Evolutionary conservation across 2,888 invertebrate species (phyloP).

Genomic region (Nezara viridula): DNA sequence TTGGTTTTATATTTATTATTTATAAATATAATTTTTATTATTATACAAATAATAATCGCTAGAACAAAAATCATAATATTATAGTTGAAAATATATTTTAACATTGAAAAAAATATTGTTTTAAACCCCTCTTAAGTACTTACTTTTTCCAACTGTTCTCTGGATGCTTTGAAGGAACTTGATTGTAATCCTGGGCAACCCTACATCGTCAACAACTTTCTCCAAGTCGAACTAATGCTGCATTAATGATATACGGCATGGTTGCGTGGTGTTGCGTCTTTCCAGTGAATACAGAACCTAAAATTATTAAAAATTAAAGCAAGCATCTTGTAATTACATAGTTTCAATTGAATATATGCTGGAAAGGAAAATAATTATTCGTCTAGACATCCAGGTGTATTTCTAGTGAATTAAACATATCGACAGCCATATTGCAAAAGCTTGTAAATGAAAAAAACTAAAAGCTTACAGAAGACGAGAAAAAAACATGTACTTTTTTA

Average conservation of each 20-base stretch:
- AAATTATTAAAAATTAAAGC: background rate
- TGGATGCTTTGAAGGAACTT: background rate
- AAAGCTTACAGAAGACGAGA: too few relatives aligned
- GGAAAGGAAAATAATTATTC: background rate
- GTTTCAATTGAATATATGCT: background rate
- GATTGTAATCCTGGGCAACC: background rate
- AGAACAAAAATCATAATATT: too few relatives aligned
- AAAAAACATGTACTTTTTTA: too few relatives aligned
- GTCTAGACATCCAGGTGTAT: too few relatives aligned
- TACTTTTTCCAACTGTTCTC: background rate
- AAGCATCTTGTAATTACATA: background rate
- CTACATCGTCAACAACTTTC: background rate
- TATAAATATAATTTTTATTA: too few relatives aligned
- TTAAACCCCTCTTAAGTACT: background rate
- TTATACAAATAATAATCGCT: too few relatives aligned
- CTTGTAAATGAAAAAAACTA: too few relatives aligned
- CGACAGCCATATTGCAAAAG: too few relatives aligned
- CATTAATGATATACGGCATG: background rate
- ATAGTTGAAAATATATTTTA: too few relatives aligned
- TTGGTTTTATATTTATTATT: too few relatives aligned
- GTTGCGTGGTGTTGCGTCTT: constrained; percentile 20
- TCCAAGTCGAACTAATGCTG: constrained; percentile 4
- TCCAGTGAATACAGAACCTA: background rate
- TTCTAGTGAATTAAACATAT: too few relatives aligned
- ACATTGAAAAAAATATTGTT: background rate